These are phyloP conservation scores for Lophotriccus pileatus DNA, from an alignment of 2,797 vertebrate species.

Conservation along the genomic window DNA sequence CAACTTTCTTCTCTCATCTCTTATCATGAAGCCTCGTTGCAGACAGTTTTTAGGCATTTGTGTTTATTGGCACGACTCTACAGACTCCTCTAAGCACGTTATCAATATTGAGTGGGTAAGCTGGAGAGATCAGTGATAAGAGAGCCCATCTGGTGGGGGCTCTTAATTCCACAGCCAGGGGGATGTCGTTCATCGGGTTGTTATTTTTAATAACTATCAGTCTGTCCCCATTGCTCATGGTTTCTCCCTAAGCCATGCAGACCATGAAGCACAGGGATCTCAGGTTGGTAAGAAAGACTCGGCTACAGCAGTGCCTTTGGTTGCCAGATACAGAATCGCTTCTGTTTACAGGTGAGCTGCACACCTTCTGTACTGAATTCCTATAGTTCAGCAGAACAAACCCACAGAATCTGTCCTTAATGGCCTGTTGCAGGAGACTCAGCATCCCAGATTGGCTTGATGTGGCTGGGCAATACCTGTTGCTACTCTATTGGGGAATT, in stretches of 20 bases:
- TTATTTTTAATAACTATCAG: background rate
- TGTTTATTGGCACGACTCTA: background rate
- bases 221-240: background rate
- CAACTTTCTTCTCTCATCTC: background rate
- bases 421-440: background rate
- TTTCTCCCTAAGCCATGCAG: background rate
- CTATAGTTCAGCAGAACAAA: background rate
- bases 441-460: background rate
- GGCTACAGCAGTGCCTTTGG: background rate
- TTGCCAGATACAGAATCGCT: background rate
- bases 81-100: background rate
- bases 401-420: background rate
- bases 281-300: background rate
- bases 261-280: background rate
- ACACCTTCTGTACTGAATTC: background rate
- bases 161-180: background rate
- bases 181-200: background rate
- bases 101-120: background rate
- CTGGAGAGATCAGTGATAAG: background rate
- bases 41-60: constrained; percentile 4
- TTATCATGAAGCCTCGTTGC: background rate
- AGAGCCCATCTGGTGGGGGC: background rate
- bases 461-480: background rate
- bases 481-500: background rate
- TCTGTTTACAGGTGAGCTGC: background rate